Base-by-base conservation (phyloP, 92 coral and sea anemone species). In the Zoanthus gigantus region DNA sequence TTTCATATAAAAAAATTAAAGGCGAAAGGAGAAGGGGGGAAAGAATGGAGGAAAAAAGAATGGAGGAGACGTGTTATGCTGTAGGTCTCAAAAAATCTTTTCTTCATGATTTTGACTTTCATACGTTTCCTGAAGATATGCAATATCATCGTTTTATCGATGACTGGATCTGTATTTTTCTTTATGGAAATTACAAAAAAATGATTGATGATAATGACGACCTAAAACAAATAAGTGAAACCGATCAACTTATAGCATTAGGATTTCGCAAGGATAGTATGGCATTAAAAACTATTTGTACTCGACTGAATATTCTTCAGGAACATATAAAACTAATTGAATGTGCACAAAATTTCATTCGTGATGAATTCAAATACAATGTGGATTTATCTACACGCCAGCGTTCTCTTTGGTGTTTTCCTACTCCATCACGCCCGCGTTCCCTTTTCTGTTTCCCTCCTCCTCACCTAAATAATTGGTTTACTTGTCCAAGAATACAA, bases 351-450 rank as follows among this genome's bases (percentile, higher is more conserved):
- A 54, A 83, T 17, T 92, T 90, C 45, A 69, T 92, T 16, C 23
- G 31, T 13, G 91, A 90, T 23, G 93, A 90, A 54, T 79, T 92
- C 9, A 87, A 87, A 58, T 84, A 92, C 75, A 84, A 92, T 23
- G 71, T 84, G 11, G 45, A 72, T n/a, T 77, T 87, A 18, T 66
- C 90, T 54, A 17, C 18, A 29, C 14, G 14, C 17, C 31, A 37
- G 9, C 88, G 67, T n/a, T 90, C 86, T 63, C 90, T 23, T 23
- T 23, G 23, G 23, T 23, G 23, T 23, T 23, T 23, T 23, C 23
- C 23, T 23, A 23, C 23, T 23, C 23, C 23, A 23, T 23, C 23
- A 23, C 23, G 23, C 23, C 23, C 23, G 23, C 23, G 23, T 23
- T 23, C 23, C 23, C 23, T 23, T 23, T 23, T 23, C 23, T 23